These are phyloP conservation scores for Sebastes fasciatus DNA, from an alignment of 2,113 vertebrate species.

Conservation along the genomic window DNA sequence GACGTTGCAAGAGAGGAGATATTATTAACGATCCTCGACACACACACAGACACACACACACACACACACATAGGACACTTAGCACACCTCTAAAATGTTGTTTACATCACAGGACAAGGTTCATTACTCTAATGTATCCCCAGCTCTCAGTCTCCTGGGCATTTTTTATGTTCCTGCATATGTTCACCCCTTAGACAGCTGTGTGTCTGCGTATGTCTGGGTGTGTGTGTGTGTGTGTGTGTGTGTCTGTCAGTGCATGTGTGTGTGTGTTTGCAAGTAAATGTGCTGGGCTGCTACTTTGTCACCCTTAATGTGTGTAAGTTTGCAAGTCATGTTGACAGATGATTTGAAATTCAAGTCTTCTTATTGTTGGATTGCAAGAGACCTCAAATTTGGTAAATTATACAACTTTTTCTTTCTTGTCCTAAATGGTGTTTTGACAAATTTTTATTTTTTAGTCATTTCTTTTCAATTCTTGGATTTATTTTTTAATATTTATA, in stretches of 20 bases:
- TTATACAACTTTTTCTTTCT: not conserved
- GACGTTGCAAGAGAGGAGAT: conserved; percentile 41
- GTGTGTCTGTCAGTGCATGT: not conserved
- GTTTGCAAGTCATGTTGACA: not conserved
- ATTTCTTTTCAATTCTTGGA: not conserved
- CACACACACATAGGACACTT: not conserved
- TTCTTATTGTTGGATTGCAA: not conserved
- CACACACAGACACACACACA: conserved; percentile 17
- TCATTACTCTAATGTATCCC: conserved; percentile 66
- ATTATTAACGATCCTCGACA: conserved; percentile 41
- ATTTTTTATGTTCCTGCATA: conserved; percentile 36
- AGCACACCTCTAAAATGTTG: conserved; percentile 55
- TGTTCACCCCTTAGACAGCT: conserved; percentile 22
- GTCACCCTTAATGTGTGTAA: not conserved
- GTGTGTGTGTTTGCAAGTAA: not conserved
- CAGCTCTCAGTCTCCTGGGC: conserved; percentile 57
- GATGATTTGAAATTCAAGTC: not conserved
- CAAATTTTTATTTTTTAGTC: not conserved
- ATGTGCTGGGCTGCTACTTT: not conserved
- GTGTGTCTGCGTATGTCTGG: conserved; percentile 21
- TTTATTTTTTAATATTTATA: not conserved
- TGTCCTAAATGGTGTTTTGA: no score
- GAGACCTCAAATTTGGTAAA: not conserved
- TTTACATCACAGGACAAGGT: conserved; percentile 68
- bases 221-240: not conserved